Base-by-base conservation (phyloP, 2,797 vertebrate genomes). In the Brotula barbata region DNA sequence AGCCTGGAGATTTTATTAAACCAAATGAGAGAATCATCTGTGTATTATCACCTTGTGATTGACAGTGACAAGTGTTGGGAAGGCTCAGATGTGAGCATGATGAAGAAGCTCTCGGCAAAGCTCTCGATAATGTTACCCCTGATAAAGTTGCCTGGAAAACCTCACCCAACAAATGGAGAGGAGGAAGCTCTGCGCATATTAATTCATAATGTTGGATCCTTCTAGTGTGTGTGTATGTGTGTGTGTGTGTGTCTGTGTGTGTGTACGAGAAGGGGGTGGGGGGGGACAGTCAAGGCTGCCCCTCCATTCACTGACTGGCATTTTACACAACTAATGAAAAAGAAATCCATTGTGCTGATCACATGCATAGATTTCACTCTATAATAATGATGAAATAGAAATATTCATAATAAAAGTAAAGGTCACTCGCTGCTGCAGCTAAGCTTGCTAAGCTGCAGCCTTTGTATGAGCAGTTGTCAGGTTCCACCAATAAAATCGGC, bases 1-100 rank as follows among this genome's bases (percentile, higher is more conserved):
- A 97, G 94, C 94, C 94, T 88, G 85, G 93, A 96, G 95, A 97
- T 97, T 98, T 97, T 97, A 98, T 98, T 97, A 98, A 97, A 97
- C 94, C 95, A 97, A 98, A 98, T 97, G 95, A 97, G 95, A 94
- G 95, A 96, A 94, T 96, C 94, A 94, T 94, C 91, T 93, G 93
- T 94, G 94, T 95, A 94, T 98, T 97, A 98, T 96, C 95, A 93
- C 92, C 87, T 90, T 85, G 92, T 98, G 96, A 98, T 96, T 97
- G 96, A 96, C 96, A 97, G 95, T 97, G 95, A 97, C 95, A 95
- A 97, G 95, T 95, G 94, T 95, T 90, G 92, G 91, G 91, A 89
- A 85, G 89, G 83, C 92, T 89, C 85, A 82, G 93, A 92, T 93
- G 93, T 90, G 94, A 94, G 91, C 91, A 92, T 94, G 95, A 98